Percentiles rank a stretch among this genome's conserved stretches.
Evolutionary conservation across 2,888 invertebrate species (phyloP).

Genomic region (Mactromeris polynyma): DNA sequence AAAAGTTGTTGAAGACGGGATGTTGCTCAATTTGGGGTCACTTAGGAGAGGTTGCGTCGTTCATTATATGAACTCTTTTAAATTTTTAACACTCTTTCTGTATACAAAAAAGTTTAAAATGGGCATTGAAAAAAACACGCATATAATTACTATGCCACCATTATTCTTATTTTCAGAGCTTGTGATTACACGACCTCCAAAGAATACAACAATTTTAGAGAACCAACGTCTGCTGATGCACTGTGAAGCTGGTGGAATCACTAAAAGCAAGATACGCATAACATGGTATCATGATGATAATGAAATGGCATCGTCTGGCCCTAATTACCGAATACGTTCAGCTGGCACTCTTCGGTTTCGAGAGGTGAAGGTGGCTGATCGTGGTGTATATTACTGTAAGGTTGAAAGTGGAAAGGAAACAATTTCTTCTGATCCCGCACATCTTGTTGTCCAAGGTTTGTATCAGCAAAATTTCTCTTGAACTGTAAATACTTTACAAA

Average conservation of each 20-base stretch:
- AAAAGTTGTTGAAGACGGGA: no score
- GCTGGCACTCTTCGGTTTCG: conserved; percentile 78
- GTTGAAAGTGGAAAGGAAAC: conserved; percentile 73
- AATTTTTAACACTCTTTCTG: no score
- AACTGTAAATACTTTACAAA: background rate
- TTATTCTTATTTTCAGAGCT: conserved; percentile 76
- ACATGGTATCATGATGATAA: conserved; percentile 78
- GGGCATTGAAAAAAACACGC: no score
- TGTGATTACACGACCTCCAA: conserved; percentile 77
- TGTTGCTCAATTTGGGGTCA: no score
- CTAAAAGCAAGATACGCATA: conserved; percentile 56
- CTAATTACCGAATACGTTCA: conserved; percentile 74
- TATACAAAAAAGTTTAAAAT: no score
- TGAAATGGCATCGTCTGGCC: conserved; percentile 68
- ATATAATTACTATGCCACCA: no score
- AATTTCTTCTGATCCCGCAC: conserved; percentile 70
- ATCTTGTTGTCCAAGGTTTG: conserved; percentile 79
- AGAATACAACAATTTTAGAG: conserved; percentile 77
- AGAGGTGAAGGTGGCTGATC: conserved; percentile 74
- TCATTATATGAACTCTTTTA: no score
- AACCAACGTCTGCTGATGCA: conserved; percentile 74
- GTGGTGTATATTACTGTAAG: conserved; percentile 79
- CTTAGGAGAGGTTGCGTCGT: no score
- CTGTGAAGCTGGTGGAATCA: conserved; percentile 75
- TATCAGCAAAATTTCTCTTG: background rate